Evolutionary conservation across 2,797 vertebrate genomes (phyloP).

Genomic region (Pantherophis alleghaniensis): DNA sequence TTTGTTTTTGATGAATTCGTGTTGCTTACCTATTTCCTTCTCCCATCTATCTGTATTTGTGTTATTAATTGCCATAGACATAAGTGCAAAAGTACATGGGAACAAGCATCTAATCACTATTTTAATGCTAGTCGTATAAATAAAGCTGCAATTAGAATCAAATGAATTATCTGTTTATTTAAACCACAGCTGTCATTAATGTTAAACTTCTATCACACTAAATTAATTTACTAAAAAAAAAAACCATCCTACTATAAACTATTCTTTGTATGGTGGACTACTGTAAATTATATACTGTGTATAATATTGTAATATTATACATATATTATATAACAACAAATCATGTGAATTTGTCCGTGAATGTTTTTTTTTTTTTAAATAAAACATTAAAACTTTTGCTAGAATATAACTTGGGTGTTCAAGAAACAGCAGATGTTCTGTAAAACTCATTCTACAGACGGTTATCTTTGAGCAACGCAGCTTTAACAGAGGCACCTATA

Average conservation of each 20-base stretch:
- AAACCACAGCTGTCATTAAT: neutral
- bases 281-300: neutral
- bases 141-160: neutral
- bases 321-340: neutral
- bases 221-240: neutral
- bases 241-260: neutral
- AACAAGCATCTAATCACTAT: slow-evolving; percentile 22
- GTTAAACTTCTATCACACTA: neutral
- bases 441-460: neutral
- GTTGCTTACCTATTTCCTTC: slow-evolving; percentile 53
- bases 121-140: neutral
- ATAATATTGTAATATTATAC: neutral
- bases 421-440: neutral
- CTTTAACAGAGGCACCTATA: neutral
- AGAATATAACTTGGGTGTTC: neutral
- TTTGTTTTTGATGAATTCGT: slow-evolving; percentile 61
- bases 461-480: neutral
- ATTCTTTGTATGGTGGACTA: neutral
- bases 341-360: neutral
- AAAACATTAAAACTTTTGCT: neutral
- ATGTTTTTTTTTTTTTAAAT: neutral
- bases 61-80: slow-evolving; percentile 56
- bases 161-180: neutral
- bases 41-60: slow-evolving; percentile 40
- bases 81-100: slow-evolving; percentile 26